Percentiles rank a stretch among this genome's conserved stretches.
These are phyloP conservation scores for Peromyscus melanophrys DNA, from an alignment of 2,797 vertebrate genomes.

Conservation along the genomic window DNA sequence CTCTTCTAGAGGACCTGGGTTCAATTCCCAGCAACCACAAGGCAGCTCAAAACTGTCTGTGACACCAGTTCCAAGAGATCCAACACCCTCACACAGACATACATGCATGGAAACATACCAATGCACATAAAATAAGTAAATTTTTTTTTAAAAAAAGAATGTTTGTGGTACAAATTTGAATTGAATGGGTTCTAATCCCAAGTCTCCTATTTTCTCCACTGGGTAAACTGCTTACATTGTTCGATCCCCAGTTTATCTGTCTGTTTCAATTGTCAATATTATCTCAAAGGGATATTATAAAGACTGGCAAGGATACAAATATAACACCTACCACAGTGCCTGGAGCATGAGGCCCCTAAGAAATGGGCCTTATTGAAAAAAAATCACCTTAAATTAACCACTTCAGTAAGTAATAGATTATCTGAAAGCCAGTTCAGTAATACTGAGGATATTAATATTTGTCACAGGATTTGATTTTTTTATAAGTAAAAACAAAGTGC, in stretches of 20 bases:
- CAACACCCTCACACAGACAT: neutral
- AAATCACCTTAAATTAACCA: slow-evolving; percentile 14
- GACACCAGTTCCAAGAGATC: neutral
- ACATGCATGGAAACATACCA: neutral
- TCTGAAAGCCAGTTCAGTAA: slow-evolving; percentile 15
- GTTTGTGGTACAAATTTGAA: neutral
- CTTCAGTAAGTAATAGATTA: neutral
- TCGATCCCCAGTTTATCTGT: neutral
- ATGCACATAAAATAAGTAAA: neutral
- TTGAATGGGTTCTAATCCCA: neutral
- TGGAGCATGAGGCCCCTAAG: neutral
- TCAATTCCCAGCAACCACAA: neutral
- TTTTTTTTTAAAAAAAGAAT: neutral
- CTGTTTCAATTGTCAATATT: neutral
- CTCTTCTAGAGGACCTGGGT: neutral
- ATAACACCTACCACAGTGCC: neutral
- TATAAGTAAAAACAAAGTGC: slow-evolving; percentile 1
- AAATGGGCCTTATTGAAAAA: neutral
- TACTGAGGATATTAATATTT: slow-evolving; percentile 47
- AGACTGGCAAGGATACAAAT: neutral
- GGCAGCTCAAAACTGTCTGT: neutral
- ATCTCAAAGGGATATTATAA: neutral
- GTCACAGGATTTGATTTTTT: slow-evolving; percentile 16
- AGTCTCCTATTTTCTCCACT: neutral
- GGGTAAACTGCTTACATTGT: neutral